Evolutionary conservation across 2,797 vertebrate species (phyloP).

Genomic region (Periophthalmus magnuspinnatus): DNA sequence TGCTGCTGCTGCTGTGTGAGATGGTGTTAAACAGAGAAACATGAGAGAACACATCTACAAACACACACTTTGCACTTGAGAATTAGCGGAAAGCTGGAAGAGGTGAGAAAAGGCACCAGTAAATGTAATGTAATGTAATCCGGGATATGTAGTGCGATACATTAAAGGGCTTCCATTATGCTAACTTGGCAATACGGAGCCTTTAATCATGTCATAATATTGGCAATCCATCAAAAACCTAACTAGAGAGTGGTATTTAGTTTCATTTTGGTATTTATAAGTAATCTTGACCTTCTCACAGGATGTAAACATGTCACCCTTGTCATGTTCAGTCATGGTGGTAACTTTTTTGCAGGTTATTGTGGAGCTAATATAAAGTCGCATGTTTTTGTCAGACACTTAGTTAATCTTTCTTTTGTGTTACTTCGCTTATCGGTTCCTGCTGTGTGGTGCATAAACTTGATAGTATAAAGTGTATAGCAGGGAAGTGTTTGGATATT

Average conservation of each 20-base stretch:
- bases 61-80: conserved; percentile 48
- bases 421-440: no score
- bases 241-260: neutral
- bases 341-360: neutral
- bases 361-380: no score
- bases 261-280: neutral
- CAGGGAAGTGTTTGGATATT: neutral
- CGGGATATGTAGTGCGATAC: conserved; percentile 27
- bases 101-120: conserved; percentile 36
- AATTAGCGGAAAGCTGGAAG: conserved; percentile 45
- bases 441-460: neutral
- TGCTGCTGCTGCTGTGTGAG: conserved; percentile 42
- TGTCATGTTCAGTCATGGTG: neutral
- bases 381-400: no score
- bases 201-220: neutral
- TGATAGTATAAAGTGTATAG: neutral
- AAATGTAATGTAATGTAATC: conserved; percentile 44
- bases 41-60: conserved; percentile 65
- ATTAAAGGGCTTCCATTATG: neutral
- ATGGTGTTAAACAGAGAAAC: conserved; percentile 58
- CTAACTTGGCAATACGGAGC: neutral
- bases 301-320: neutral
- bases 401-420: no score
- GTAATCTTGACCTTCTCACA: neutral
- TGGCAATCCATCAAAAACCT: neutral